Evolutionary conservation across 64 coral and sea anemone genomes (phyloP).

Genomic region (Catalaphyllia jardinei): DNA sequence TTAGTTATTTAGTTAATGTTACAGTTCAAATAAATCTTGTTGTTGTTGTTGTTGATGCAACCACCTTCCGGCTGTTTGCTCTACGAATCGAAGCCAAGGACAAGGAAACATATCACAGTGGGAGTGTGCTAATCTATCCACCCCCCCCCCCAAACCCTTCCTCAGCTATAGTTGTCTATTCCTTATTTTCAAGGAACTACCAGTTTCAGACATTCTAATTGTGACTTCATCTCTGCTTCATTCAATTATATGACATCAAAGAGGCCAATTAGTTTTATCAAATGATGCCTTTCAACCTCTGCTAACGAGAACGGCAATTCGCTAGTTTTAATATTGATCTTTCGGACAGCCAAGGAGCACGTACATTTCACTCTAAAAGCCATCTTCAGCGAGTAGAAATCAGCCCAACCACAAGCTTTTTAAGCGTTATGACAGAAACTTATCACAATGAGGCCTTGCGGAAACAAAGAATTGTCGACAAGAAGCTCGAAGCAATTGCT

Average conservation of each 20-base stretch:
- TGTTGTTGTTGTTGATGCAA: too few relatives aligned
- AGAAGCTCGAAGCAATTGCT: conserved; percentile 1
- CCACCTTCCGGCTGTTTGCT: too few relatives aligned
- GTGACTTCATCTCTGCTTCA: not conserved
- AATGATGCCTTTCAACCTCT: not conserved
- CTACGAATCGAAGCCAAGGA: too few relatives aligned
- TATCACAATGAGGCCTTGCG: conserved; percentile 40
- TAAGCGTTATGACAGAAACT: conserved; percentile 17
- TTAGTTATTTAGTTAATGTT: too few relatives aligned
- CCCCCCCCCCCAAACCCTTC: not conserved
- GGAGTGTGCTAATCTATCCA: not conserved
- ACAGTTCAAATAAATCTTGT: too few relatives aligned
- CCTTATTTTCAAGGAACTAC: not conserved
- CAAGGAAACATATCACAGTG: too few relatives aligned
- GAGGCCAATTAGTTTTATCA: not conserved
- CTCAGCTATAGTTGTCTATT: not conserved
- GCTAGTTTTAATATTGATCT: not conserved
- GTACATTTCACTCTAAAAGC: not conserved
- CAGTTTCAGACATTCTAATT: too few relatives aligned
- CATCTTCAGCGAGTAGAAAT: not conserved
- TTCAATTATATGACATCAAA: not conserved
- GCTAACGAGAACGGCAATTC: not conserved
- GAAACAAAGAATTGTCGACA: conserved; percentile 38
- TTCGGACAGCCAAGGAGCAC: too few relatives aligned
- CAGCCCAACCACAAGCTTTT: not conserved